These are phyloP conservation scores for Peucedramus taeniatus DNA, from an alignment of 2,113 vertebrate species.

Conservation along the genomic window DNA sequence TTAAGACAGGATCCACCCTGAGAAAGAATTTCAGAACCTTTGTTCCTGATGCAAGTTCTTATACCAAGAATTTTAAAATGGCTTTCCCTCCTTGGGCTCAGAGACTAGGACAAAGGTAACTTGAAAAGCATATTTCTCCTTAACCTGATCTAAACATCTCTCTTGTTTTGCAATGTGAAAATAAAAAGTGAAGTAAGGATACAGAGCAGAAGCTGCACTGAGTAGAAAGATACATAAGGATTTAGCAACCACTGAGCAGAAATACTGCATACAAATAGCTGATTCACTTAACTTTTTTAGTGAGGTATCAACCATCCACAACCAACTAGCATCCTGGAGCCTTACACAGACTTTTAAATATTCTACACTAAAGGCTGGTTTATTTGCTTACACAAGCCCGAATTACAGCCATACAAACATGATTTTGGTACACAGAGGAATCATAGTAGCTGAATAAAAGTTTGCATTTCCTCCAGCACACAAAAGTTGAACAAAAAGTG, in stretches of 20 bases:
- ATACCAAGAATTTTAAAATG: not conserved
- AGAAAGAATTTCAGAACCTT: not conserved
- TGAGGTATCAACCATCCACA: not conserved
- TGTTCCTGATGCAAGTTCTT: not conserved
- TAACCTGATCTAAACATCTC: not conserved
- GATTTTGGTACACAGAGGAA: not conserved
- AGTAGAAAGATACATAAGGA: not conserved
- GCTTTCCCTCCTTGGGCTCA: not conserved
- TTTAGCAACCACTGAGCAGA: not conserved
- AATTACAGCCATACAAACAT: not conserved
- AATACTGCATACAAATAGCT: not conserved
- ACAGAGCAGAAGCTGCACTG: not conserved
- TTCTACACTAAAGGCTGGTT: not conserved
- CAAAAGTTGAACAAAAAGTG: not conserved
- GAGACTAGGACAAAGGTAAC: not conserved
- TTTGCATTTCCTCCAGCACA: not conserved
- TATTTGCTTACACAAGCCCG: not conserved
- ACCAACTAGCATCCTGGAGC: not conserved
- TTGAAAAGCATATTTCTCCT: not conserved
- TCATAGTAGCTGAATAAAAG: not conserved
- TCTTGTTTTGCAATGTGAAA: not conserved
- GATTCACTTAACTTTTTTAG: not conserved
- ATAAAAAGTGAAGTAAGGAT: not conserved
- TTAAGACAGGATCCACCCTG: not conserved
- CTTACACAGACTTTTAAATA: not conserved